Percentiles rank a stretch among this genome's conserved stretches.
These are phyloP conservation scores for Melanotaenia boesemani DNA, from an alignment of 2,797 vertebrate genomes.

Conservation along the genomic window DNA sequence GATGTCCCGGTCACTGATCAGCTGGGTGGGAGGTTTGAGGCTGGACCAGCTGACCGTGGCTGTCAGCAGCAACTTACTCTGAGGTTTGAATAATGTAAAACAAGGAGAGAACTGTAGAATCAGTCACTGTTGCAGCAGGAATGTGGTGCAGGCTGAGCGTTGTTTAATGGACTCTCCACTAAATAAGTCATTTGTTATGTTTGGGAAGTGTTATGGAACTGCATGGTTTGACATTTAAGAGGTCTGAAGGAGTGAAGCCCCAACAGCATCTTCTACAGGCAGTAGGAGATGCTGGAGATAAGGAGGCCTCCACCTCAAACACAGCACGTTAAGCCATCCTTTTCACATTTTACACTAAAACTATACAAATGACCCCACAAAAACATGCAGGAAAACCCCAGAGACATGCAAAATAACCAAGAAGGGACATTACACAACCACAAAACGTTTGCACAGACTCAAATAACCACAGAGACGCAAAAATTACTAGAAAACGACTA, in stretches of 20 bases:
- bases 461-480: too few species aligned
- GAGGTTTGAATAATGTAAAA: conserved; percentile 26
- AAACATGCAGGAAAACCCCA: background rate
- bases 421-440: too few species aligned
- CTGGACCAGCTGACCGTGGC: too few species aligned
- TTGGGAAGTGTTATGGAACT: conserved; percentile 25
- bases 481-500: background rate
- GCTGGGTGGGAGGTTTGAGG: too few species aligned
- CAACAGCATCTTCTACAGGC: conserved; percentile 5
- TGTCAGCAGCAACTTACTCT: conserved; percentile 52
- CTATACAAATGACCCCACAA: background rate
- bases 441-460: too few species aligned
- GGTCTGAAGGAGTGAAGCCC: background rate
- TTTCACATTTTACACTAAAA: background rate
- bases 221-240: conserved; percentile 3
- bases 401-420: background rate
- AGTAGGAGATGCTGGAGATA: too few species aligned
- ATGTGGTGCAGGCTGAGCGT: conserved; percentile 21
- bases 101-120: conserved; percentile 26
- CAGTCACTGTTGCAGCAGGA: conserved; percentile 40
- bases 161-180: conserved; percentile 40
- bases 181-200: conserved; percentile 51
- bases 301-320: too few species aligned
- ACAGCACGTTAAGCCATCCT: too few species aligned
- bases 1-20: too few species aligned